A percentile compares a stretch with the other conserved stretches of the same genome.
Evolutionary conservation across 2,888 invertebrate genomes (phyloP).

Genomic region (Agrotis clavis): DNA sequence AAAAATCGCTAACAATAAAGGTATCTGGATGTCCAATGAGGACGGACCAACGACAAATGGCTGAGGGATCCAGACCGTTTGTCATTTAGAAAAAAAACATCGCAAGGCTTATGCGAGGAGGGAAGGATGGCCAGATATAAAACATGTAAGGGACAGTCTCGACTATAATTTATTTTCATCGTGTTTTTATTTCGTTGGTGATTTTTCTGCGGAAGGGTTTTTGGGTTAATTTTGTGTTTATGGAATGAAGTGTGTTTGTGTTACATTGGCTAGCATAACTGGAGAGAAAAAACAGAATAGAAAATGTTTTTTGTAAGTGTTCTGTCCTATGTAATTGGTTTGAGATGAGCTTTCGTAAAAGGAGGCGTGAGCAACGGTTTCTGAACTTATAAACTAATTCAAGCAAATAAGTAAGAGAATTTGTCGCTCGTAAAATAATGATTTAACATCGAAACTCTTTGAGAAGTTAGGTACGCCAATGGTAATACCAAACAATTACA

Average conservation of each 20-base stretch:
- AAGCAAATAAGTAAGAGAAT: too few species aligned
- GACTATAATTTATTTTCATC: conserved; percentile 50
- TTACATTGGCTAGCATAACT: background rate
- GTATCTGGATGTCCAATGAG: conserved; percentile 73
- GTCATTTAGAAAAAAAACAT: conserved; percentile 77
- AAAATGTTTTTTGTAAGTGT: background rate
- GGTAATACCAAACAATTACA: too few species aligned
- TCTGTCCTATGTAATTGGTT: background rate
- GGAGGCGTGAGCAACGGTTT: too few species aligned
- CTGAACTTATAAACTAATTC: too few species aligned
- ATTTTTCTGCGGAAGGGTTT: conserved; percentile 38
- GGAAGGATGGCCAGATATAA: conserved; percentile 54
- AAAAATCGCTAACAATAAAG: conserved; percentile 84
- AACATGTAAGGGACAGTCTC: conserved; percentile 45
- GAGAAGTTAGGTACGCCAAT: too few species aligned
- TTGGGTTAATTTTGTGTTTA: conserved; percentile 18
- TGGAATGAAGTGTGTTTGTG: conserved; percentile 14
- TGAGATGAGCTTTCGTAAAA: too few species aligned
- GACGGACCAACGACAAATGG: conserved; percentile 76
- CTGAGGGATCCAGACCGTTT: conserved; percentile 77
- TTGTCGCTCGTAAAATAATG: too few species aligned
- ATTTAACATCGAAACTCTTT: too few species aligned
- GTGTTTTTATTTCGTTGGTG: conserved; percentile 45
- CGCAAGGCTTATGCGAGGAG: conserved; percentile 59
- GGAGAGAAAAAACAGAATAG: background rate